Percentiles rank a stretch among this genome's conserved stretches.
phyloP scores from a whole-genome alignment of 30 jellyfish, hydroid and myxozoan genomes.

The Rhopilema esculentum region DNA sequence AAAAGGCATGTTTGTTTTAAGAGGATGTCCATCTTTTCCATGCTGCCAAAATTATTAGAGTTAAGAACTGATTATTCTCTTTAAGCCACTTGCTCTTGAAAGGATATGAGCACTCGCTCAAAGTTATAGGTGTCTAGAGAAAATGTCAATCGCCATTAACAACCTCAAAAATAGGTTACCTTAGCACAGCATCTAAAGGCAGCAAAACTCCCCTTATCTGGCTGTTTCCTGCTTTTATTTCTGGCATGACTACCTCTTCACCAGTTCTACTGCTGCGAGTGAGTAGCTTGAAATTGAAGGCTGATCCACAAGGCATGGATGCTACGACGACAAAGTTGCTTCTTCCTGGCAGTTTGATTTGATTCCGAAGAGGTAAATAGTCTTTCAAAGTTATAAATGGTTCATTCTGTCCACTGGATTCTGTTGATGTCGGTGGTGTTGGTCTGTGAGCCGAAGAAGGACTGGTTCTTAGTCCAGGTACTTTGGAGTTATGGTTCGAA shows the following conservation, averaged over 20 bases:
- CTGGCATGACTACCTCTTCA: neutral
- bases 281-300: neutral
- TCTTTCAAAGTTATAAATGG: neutral
- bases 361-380: neutral
- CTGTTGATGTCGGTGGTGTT: neutral
- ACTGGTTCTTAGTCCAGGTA: neutral
- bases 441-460: neutral
- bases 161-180: neutral
- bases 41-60: no score
- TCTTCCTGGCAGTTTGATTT: neutral
- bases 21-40: no score
- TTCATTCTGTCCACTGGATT: neutral
- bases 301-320: neutral
- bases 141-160: neutral
- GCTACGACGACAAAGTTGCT: neutral
- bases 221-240: neutral
- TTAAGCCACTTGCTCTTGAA: no score
- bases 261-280: no score
- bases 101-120: no score
- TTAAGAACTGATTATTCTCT: no score
- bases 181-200: neutral
- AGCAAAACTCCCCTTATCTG: neutral
- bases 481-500: no score
- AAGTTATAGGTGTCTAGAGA: no score
- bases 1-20: no score